Evolutionary conservation across 37 sponge, comb jelly and placozoan genomes (phyloP), one percentile per base, ranked within the genome.

Genomic region (Spongia lamella): DNA sequence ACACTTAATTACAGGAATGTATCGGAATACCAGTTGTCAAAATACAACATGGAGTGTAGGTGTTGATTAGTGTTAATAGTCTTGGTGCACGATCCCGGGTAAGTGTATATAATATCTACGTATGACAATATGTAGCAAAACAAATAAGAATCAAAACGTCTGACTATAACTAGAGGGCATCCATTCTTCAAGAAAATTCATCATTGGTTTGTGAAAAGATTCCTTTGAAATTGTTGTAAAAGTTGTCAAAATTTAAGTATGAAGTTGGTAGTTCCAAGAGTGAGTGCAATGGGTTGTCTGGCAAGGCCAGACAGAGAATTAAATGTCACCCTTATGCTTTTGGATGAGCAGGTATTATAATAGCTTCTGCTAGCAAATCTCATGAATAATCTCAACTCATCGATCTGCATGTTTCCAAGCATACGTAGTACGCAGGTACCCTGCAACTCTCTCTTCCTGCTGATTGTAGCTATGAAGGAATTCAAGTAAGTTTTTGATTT

Each of bases 131-230:
- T n/a, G n/a, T n/a, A n/a, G n/a, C n/a, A n/a, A n/a, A n/a, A n/a
- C n/a, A n/a, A n/a, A n/a, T n/a, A n/a, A n/a, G n/a, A n/a, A n/a
- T n/a, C n/a, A n/a, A n/a, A n/a, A n/a, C n/a, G n/a, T n/a, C n/a
- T n/a, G n/a, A n/a, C n/a, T n/a, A n/a, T n/a, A n/a, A n/a, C n/a
- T 55, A 72, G 20, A 72, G 13, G 6, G 73, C 73, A 47, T 72
- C 73, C 73, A 72, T 72, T 35, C 57, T 21, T 58, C 73, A 72
- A n/a, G 57, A 51, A 72, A 72, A 72, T 7, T 27, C 52, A 14
- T 72, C 57, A 6, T 72, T 54, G 34, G 57, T 72, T 7, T 33
- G 6, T 3, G 17, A 20, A 3, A 72, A 43, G 6, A 72, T 72
- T 5, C 27, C n/a, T 27, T 43, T 24, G 27, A 74, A 60, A 4